Base-by-base conservation (phyloP, 2,888 invertebrate genomes). In the Perithous albicinctus region DNA sequence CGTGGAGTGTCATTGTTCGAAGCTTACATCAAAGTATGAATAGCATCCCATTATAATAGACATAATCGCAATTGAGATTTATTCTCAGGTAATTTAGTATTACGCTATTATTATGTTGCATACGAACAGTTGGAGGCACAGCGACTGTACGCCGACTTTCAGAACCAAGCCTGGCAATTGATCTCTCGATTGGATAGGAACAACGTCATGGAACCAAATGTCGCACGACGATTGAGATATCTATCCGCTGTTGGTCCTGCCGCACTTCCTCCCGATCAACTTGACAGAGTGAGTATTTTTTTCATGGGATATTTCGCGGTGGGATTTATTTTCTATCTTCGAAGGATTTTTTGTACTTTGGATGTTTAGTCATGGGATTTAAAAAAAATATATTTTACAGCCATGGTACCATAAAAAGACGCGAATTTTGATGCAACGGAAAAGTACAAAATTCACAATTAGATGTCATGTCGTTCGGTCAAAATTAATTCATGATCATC, bases 191-290 rank as follows among this genome's bases (percentile, higher is more conserved):
- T 97, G 18, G 96, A 96, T 3, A 93, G 94, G 63, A 94, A 95
- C 35, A 94, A 94, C 1, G 94, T 97, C 78, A 94, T 95, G 8
- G 97, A 98, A 93, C 94, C 95, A 26, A 93, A 94, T 35, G 94
- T 96, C 0, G 95, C 95, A 89, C 94, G 98, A 73, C 96, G 97
- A 90, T 93, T 98, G 48, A 94, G 95, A 86, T 94, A 96, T 84
- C 94, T 97, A 38, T 96, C 97, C 6, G 96, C 96, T 81, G 96
- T 97, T 18, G 98, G 98, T 10, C 96, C 97, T 2, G 96, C 97
- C 48, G 97, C 97, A 0, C 92, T 98, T 66, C 96, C 97, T 0
- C 95, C 97, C 8, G 97, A 97, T 89, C 96, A 97, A 89, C 93
- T 97, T 7, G 97, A 97, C 87, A 95, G 97, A 90, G 97, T 97